Base-by-base conservation (phyloP, 2,797 vertebrate genomes). In the Acestrorhynchus altus region DNA sequence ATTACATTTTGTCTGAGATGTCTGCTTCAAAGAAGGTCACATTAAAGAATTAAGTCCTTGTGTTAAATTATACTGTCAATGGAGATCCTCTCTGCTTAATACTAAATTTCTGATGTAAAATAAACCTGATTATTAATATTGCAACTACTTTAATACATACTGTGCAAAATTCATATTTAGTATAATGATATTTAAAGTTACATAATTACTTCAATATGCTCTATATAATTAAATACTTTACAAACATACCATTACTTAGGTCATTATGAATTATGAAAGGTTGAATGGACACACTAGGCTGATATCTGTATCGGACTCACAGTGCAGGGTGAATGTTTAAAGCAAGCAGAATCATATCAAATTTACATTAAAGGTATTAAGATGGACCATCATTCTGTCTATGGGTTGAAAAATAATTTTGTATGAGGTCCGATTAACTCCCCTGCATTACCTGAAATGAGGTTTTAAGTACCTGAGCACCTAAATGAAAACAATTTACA, bases 101-200 rank as follows among this genome's bases (percentile, higher is more conserved):
- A 40, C 31, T 35, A 6, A 6, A 35, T 35, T 35, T 35, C 6
- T 35, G 31, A 35, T 35, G 40, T 15, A 72, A 79, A 76, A 79
- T 68, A 79, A 10, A n/a, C 15, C 7, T 60, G 16, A 68, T 42
- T 52, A 40, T 13, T 61, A 20, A 44, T 56, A 40, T 66, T 71
- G 31, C 18, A 60, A 35, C 15, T 75, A 66, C n/a, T 64, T 35
- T 46, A 13, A 46, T 63, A 71, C 63, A 75, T 61, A 65, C 1
- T 77, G 39, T 9, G 31, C n/a, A 76, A 59, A 77, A 80, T 61
- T 74, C 72, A 76, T 76, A 60, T n/a, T 35, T 2, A 35, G 31
- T 35, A 35, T 35, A 6, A 35, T 2, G 2, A 6, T 2, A 35
- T 68, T 74, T 22, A 16, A 56, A 74, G 75, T 20, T 61, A 44